A percentile compares a stretch with the other conserved stretches of the same genome.
Conservation (phyloP, 2,113 vertebrate species). For the Raja brachyura region DNA sequence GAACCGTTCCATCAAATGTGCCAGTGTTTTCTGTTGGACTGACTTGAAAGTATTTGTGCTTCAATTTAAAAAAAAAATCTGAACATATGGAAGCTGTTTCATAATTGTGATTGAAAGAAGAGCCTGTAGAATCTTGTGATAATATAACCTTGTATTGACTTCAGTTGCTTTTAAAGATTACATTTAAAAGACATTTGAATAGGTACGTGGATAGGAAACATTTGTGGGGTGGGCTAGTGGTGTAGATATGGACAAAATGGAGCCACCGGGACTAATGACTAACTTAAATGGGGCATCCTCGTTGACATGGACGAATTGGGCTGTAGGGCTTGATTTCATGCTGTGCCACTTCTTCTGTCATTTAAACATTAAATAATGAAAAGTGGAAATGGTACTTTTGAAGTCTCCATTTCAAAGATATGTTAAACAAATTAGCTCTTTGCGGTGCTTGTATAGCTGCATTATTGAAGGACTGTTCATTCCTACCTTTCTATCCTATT, state of each 20-base stretch:
- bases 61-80: not conserved
- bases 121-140: not conserved
- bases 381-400: not conserved
- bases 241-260: too few relatives aligned
- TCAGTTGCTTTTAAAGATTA: not conserved
- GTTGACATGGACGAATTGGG: too few relatives aligned
- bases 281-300: too few relatives aligned
- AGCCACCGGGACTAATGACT: too few relatives aligned
- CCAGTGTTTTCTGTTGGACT: not conserved
- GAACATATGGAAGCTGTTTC: not conserved
- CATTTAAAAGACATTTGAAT: too few relatives aligned
- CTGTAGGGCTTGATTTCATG: too few relatives aligned
- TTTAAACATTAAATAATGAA: not conserved
- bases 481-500: too few relatives aligned
- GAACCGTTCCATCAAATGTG: not conserved
- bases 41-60: not conserved
- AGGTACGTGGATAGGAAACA: too few relatives aligned
- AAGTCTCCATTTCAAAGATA: not conserved
- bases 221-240: too few relatives aligned
- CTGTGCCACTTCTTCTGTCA: not conserved
- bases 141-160: not conserved
- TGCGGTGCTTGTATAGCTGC: too few relatives aligned
- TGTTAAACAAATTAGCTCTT: not conserved
- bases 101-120: conserved; percentile 18
- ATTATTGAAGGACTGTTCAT: too few relatives aligned